Base-by-base conservation (phyloP, 2,888 invertebrate species). In the Lycocerus yunnanus region DNA sequence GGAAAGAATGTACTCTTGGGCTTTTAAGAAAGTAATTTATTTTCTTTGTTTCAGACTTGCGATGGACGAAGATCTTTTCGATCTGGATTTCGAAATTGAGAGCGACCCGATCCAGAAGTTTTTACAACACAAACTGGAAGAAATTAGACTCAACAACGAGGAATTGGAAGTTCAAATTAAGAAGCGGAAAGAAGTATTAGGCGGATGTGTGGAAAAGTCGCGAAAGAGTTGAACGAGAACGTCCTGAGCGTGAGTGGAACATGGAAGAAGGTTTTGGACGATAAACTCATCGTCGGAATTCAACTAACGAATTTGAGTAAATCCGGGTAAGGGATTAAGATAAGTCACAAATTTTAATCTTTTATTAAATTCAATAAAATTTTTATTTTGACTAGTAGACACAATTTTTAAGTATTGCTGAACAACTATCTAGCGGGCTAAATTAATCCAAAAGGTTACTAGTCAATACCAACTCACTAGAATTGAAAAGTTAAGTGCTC, bases 241-340 rank as follows among this genome's bases (percentile, higher is more conserved):
- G 43, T 63, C 0, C 15, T 78, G 0, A 60, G 72, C 72, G 66
- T 80, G 8, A 43, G 18, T 10, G 63, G 69, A 11, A 65, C 74
- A 9, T 84, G 84, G 83, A 83, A 80, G 43, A 82, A 80, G 69
- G 79, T 79, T 58, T 79, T 80, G 66, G 81, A 83, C 74, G 78
- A 78, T 1, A 80, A 79, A 27, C 83, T 78, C 78, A 74, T 83
- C n/a, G 27, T 85, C 27, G 85, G 86, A 14, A 79, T 83, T 43
- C 69, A 76, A 15, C 43, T 84, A 6, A 70, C 73, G 16, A 84
- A 84, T 58, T 14, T 43, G 14, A 72, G 61, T 16, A 15, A 27
- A 20, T 11, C 63, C 9, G 70, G 70, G 65, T 61, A 69, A 61
- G 69, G 24, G 9, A 59, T 27, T 67, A 59, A 24, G 24, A 61